These are phyloP conservation scores for Setophaga petechia DNA, from an alignment of 2,113 vertebrate genomes.

Conservation along the genomic window DNA sequence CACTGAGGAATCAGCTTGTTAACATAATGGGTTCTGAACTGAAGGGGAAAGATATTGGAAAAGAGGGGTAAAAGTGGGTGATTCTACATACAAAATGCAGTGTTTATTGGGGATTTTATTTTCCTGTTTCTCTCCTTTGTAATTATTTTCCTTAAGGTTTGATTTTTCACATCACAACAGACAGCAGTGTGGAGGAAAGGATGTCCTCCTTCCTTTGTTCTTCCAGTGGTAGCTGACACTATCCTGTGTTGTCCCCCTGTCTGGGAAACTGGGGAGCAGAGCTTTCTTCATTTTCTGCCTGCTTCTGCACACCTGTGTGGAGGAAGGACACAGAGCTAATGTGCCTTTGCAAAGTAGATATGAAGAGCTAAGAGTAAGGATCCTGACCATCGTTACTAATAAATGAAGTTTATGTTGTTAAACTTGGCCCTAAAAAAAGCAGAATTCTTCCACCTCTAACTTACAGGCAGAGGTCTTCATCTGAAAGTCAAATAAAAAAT, in stretches of 20 bases:
- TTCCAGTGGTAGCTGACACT: not conserved
- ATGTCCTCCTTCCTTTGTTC: not conserved
- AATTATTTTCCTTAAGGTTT: not conserved
- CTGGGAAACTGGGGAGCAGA: not conserved
- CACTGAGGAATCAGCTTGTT: not conserved
- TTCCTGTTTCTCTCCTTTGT: not conserved
- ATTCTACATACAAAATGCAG: not conserved
- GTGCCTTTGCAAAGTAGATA: not conserved
- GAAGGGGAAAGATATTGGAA: not conserved
- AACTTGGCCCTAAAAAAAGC: not conserved
- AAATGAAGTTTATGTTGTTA: not conserved
- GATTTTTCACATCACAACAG: not conserved
- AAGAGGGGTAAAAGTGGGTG: not conserved
- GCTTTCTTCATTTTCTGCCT: not conserved
- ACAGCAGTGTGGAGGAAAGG: not conserved
- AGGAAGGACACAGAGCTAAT: not conserved
- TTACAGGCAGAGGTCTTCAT: not conserved
- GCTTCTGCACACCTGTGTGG: not conserved
- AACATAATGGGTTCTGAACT: not conserved
- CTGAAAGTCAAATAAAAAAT: not conserved
- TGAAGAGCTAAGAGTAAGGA: not conserved
- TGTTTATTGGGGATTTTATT: not conserved
- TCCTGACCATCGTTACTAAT: not conserved
- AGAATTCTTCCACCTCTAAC: not conserved
- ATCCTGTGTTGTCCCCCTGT: not conserved